Evolutionary conservation across 2,113 vertebrate species (phyloP), one percentile per base, ranked within the genome.

Genomic region (Ceratotherium simum): DNA sequence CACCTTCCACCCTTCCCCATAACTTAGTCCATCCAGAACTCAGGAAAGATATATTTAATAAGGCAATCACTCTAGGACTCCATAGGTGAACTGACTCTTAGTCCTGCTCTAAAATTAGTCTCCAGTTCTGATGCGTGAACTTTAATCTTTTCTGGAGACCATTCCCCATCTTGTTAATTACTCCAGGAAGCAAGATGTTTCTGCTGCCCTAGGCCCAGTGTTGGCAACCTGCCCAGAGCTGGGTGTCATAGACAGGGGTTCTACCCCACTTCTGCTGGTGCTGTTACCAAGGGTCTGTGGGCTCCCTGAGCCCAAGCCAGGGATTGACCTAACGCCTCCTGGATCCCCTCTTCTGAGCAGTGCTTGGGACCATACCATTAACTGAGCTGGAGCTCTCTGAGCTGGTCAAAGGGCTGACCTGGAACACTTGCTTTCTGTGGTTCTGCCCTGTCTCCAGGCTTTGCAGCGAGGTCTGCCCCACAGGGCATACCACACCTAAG

Each of bases 311-410:
- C 48, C 39, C 27, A 6, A 67, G 17, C 9, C 39, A 29, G 56
- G 16, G 17, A 29, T 9, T 27, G 39, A 11, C 20, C 12, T 0
- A 2, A 10, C 10, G 5, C 1, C 20, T 54, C 9, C 21, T 31
- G 7, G 4, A 58, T 79, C 39, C 23, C 25, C 1, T 31, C 64
- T 79, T 78, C 36, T 29, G 36, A 62, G 23, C 48, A 62, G 36
- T 2, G 4, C 13, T 27, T 48, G 39, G 39, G n/a, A 9, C 10
- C n/a, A 3, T 23, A 72, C 16, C 13, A 1, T 4, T 29, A 11
- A 25, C n/a, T 64, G n/a, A 11, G 20, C 33, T 69, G 39, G 46
- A 20, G 20, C 8, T 46, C 16, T 48, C 21, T 73, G 29, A 13
- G 16, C 18, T 64, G 56, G 8, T 31, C 6, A 10, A 11, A 62